phyloP scores from a whole-genome alignment of 1,140 invertebrate genomes.

The fruit fly (Drosophila melanogaster) region DNA sequence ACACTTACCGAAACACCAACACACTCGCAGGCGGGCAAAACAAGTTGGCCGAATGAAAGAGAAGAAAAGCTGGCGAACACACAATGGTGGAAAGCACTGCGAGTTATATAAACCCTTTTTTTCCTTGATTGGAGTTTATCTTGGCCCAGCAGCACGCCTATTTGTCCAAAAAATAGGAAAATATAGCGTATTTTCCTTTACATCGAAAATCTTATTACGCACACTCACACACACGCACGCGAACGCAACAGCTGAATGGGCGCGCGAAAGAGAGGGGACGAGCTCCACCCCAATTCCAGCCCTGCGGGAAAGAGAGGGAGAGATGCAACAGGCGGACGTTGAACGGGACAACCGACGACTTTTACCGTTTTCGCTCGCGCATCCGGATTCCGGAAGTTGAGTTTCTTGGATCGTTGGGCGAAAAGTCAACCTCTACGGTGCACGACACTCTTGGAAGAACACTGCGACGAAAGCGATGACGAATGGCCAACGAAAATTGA shows the following conservation, averaged over 20 bases:
- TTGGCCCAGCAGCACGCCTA: slow-evolving; percentile 10
- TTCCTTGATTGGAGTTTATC: slow-evolving; percentile 5
- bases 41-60: slow-evolving; percentile 40
- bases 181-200: slow-evolving; percentile 8
- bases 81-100: slow-evolving; percentile 36
- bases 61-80: slow-evolving; percentile 34
- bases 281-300: slow-evolving; percentile 66
- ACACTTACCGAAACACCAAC: slow-evolving; percentile 1
- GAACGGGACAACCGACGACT: slow-evolving; percentile 8
- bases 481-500: slow-evolving; percentile 39
- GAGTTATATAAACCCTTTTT: slow-evolving; percentile 53
- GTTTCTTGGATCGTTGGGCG: neutral
- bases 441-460: neutral
- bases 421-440: slow-evolving; percentile 17
- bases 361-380: slow-evolving; percentile 24
- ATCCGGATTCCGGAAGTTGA: slow-evolving; percentile 23
- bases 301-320: slow-evolving; percentile 35
- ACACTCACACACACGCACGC: slow-evolving; percentile 34
- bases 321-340: slow-evolving; percentile 38
- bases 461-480: slow-evolving; percentile 28
- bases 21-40: slow-evolving; percentile 39
- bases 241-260: slow-evolving; percentile 71
- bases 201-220: slow-evolving; percentile 20
- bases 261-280: slow-evolving; percentile 16
- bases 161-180: slow-evolving; percentile 1